Evolutionary conservation across 1,140 invertebrate genomes (phyloP), one percentile per base, ranked within the genome.

Genomic region (Kradibia gibbosae): DNA sequence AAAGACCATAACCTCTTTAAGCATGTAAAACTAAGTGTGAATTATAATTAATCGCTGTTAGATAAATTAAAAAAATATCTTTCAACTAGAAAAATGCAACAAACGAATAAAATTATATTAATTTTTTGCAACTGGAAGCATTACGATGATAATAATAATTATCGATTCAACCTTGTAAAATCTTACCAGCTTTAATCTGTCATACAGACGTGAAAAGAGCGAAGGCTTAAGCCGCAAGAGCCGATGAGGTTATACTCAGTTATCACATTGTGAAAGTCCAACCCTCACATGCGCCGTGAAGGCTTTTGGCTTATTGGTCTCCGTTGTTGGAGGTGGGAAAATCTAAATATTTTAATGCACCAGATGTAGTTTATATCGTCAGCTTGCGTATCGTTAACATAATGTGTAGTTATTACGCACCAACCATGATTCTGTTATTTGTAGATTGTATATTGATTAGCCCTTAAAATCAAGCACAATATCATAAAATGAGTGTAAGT

Each of bases 171-270:
- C 57, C 82, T 8, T 28, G 17, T 17, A 73, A 77, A 85, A 71
- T 78, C 84, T 88, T 77, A 88, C 88, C 85, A 80, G 78, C 45
- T 85, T 84, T 72, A 85, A 78, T 75, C 83, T 78, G 34, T 57
- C 62, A 80, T 31, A 73, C 72, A 82, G 48, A 84, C 74, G 81
- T 83, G 86, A 88, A 88, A 88, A 88, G 28, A 34, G n/a, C 25
- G 10, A n/a, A n/a, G n/a, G n/a, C n/a, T n/a, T n/a, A n/a, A n/a
- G n/a, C n/a, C n/a, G n/a, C n/a, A n/a, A n/a, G n/a, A n/a, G n/a
- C n/a, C 8, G 3, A 62, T 13, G 28, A 77, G 84, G 86, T 67
- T 76, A 57, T 70, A 25, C 4, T 15, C 55, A 25, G 74, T n/a
- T n/a, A n/a, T 31, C 28, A 65, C n/a, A 65, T 48, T 48, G 17